phyloP scores from a whole-genome alignment of 2,797 vertebrate genomes.

The Distichodus sexfasciatus region DNA sequence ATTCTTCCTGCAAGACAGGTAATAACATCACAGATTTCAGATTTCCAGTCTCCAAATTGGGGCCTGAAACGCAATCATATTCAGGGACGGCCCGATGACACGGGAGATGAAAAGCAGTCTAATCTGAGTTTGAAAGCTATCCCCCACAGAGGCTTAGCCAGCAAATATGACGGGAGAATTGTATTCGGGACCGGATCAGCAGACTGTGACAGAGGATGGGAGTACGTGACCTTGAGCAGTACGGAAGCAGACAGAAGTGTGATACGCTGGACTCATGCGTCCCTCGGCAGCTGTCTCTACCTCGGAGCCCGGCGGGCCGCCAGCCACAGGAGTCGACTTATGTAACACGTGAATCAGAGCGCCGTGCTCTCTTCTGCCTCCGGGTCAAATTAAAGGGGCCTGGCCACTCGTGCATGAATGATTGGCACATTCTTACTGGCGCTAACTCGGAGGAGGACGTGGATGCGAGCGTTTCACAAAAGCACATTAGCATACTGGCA shows the following conservation, averaged over 20 bases:
- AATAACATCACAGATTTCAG: too few species aligned
- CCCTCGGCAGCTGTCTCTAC: neutral
- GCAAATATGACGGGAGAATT: neutral
- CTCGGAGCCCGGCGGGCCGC: slow-evolving; percentile 2
- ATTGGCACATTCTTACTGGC: slow-evolving; percentile 6
- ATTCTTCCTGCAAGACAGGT: neutral
- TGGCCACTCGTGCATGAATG: neutral
- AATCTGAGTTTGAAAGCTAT: neutral
- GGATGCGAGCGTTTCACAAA: neutral
- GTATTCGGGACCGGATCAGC: neutral
- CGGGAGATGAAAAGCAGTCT: too few species aligned
- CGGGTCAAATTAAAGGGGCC: slow-evolving; percentile 20
- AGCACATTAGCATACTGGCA: neutral
- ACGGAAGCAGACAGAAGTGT: neutral
- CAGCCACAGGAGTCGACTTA: neutral
- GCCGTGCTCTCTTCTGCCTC: slow-evolving; percentile 9
- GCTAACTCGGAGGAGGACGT: slow-evolving; percentile 5
- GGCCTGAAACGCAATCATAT: neutral
- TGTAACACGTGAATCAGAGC: slow-evolving; percentile 27
- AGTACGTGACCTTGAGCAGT: slow-evolving; percentile 7
- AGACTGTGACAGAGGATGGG: neutral
- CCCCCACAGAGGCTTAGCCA: neutral
- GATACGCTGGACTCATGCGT: slow-evolving; percentile 3
- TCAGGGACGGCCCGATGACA: too few species aligned
- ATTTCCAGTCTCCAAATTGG: neutral